Conservation (phyloP, 2,113 vertebrate species). For the Scalopus aquaticus region DNA sequence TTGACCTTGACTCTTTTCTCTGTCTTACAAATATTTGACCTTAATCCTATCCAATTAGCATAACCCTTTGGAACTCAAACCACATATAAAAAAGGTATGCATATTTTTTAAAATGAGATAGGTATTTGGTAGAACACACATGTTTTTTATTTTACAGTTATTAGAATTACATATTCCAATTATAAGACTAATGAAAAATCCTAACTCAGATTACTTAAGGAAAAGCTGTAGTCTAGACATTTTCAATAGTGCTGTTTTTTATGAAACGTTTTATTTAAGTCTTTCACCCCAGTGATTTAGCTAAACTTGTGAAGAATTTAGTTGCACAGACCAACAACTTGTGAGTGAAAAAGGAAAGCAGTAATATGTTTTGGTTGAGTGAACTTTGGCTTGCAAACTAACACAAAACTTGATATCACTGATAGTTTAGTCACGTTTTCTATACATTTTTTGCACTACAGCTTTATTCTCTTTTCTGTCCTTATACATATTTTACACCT, state of each 20-base stretch:
- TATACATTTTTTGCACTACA: neutral
- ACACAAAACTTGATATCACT: neutral
- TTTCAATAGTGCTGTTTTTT: neutral
- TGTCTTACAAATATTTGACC: neutral
- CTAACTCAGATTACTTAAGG: neutral
- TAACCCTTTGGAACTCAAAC: neutral
- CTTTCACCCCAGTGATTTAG: neutral
- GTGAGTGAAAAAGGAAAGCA: neutral
- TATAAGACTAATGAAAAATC: neutral
- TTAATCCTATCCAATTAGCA: neutral
- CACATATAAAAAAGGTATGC: neutral
- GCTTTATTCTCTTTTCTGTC: neutral
- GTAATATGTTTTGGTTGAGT: neutral
- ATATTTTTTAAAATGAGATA: neutral
- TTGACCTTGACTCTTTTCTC: neutral
- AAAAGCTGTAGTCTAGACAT: neutral
- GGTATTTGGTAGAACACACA: neutral
- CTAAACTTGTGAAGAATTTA: slow-evolving; percentile 1
- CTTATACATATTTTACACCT: neutral
- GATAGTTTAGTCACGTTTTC: neutral
- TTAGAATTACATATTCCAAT: neutral
- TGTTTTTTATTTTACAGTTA: neutral
- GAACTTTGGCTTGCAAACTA: neutral
- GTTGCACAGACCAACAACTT: neutral
- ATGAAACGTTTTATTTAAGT: neutral